Conservation (phyloP, 2,797 vertebrate species). For the Gambusia yucatana region DNA sequence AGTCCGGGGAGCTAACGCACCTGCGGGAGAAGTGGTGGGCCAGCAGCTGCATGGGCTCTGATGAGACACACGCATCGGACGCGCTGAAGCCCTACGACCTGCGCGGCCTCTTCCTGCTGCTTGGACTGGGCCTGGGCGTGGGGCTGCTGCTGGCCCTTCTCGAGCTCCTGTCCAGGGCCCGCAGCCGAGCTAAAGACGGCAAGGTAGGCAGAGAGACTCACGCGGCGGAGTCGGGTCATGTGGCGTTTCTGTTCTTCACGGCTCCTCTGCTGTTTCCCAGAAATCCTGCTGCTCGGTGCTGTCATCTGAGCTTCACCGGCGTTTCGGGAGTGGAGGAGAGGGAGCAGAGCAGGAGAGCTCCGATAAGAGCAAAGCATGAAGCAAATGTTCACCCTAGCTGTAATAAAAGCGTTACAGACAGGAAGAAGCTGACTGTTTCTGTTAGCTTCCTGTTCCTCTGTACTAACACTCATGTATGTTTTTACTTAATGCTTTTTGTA, state of each 20-base stretch:
- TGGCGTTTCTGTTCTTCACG: neutral
- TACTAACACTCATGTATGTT: neutral
- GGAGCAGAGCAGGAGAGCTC: constrained; percentile 68
- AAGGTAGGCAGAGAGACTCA: constrained; percentile 71
- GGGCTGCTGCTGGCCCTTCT: constrained; percentile 82
- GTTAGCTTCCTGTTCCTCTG: neutral
- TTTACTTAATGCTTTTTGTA: constrained; percentile 9
- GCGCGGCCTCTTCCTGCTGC: constrained; percentile 85
- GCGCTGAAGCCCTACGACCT: constrained; percentile 79
- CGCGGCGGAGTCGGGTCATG: neutral
- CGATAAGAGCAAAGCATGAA: constrained; percentile 84
- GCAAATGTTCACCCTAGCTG: neutral
- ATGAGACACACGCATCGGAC: constrained; percentile 19
- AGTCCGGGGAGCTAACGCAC: constrained; percentile 82
- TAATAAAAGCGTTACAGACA: neutral
- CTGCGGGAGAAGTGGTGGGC: constrained; percentile 89
- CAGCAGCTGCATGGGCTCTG: constrained; percentile 75
- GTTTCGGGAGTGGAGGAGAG: constrained; percentile 74
- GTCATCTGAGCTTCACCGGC: constrained; percentile 83
- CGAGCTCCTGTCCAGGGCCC: constrained; percentile 84
- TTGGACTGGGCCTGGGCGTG: constrained; percentile 82
- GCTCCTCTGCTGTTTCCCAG: constrained; percentile 64
- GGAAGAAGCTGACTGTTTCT: neutral
- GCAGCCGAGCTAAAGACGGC: constrained; percentile 77
- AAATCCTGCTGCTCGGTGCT: constrained; percentile 88